Evolutionary conservation across 2,888 invertebrate species (phyloP).

Genomic region (Oligia strigilis): DNA sequence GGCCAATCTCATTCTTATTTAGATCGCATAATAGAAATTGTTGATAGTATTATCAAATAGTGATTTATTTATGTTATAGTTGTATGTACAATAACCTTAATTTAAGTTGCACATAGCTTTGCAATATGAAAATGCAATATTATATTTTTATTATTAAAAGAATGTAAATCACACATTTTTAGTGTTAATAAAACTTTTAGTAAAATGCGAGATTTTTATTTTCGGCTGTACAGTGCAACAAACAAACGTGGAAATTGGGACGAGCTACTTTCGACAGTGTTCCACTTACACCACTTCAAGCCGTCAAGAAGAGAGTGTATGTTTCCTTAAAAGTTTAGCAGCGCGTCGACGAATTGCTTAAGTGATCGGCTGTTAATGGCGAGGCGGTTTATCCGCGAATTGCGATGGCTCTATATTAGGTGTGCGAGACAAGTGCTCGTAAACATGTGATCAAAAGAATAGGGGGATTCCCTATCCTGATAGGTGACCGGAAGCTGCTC

Average conservation of each 20-base stretch:
- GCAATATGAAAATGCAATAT: conserved; percentile 51
- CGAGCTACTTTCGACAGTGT: neutral
- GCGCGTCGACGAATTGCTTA: neutral
- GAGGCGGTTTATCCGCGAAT: neutral
- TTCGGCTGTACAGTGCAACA: neutral
- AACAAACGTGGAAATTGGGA: neutral
- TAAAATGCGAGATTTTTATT: conserved; percentile 15
- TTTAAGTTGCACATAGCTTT: conserved; percentile 53
- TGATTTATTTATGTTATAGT: conserved; percentile 54
- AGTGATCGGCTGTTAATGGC: neutral
- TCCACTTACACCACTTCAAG: neutral
- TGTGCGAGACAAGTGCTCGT: neutral
- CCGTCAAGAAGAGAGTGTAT: neutral
- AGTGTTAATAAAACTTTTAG: conserved; percentile 34
- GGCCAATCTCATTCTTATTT: conserved; percentile 1
- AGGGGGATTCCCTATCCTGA: neutral
- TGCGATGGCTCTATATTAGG: neutral
- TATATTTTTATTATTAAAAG: conserved; percentile 56
- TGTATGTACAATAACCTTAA: conserved; percentile 44
- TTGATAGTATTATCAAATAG: conserved; percentile 56
- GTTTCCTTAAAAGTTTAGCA: neutral
- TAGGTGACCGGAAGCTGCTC: neutral
- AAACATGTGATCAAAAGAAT: neutral
- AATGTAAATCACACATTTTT: conserved; percentile 44
- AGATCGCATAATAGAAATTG: conserved; percentile 6